Base-by-base conservation (phyloP, 2,888 invertebrate genomes). In the Hydrotaea cyrtoneurina region DNA sequence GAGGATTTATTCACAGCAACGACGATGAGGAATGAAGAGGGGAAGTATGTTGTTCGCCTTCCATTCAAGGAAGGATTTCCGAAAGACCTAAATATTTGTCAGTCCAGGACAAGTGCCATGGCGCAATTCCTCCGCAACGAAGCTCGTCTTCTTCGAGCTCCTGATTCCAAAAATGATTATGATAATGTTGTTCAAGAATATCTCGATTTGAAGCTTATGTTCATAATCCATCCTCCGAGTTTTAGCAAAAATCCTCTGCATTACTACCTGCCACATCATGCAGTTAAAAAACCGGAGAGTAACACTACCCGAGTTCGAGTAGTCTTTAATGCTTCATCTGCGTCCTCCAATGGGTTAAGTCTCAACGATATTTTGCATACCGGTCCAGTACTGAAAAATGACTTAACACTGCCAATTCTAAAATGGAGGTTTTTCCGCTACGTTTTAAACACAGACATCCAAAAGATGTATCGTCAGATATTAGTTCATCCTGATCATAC, bases 11-110 rank as follows among this genome's bases (percentile, higher is more conserved):
- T 17, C 31, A 8, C 15, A 2, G 13, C 4, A 2, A 73, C 73
- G 4, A 74, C 74, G 7, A 66, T 13, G 11, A 53, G 79, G 15
- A 31, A 55, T 74, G 15, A 26, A 0, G 43, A 19, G 0, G 66
- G 79, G 3, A 55, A 36, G 43, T 74, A 79, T 15, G 21, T 66
- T 2, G 79, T 79, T 21, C n/a, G 36, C 13, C 39, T 79, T 17
- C 78, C 73, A 8, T 72, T 53, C 19, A 62, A 55, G 4, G 39
- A 72, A 13, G 23, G 19, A 0, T 73, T 50, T 36, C 46, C 19
- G n/a, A n/a, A n/a, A 13, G 0, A 23, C 4, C 2, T 13, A 23
- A 8, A 19, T 36, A 36, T 36, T 36, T 3, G 36, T 36, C 21
- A 31, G 15, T 55, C 57, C 19, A 8, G 36, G 10, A 26, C 23